Percentiles rank a stretch among this genome's conserved stretches.
Conservation (phyloP, 2,797 vertebrate genomes). For the Pangasius mekongensis region DNA sequence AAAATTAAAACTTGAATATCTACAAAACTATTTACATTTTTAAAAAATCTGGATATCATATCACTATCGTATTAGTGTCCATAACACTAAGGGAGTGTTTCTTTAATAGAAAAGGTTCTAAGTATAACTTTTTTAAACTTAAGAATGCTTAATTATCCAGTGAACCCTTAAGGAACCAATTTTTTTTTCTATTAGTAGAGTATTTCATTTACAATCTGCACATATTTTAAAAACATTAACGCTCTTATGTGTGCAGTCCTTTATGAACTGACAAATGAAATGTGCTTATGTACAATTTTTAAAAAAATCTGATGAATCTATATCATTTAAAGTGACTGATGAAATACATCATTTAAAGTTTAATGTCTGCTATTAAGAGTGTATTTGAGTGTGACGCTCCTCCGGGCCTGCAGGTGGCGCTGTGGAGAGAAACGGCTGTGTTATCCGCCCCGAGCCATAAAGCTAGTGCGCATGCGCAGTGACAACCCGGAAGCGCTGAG, state of each 20-base stretch:
- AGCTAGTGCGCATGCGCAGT: background rate
- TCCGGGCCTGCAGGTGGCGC: slow-evolving; percentile 12
- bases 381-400: background rate
- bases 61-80: background rate
- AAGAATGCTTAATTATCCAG: background rate
- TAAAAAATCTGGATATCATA: background rate
- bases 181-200: background rate
- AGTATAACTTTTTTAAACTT: too few relatives aligned
- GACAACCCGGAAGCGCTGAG: background rate
- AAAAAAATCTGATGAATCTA: background rate
- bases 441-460: background rate
- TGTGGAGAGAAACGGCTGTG: background rate
- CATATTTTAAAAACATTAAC: background rate
- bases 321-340: too few relatives aligned
- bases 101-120: too few relatives aligned
- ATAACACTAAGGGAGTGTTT: background rate
- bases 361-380: too few relatives aligned
- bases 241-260: background rate
- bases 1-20: background rate
- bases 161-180: background rate
- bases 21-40: background rate
- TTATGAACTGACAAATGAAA: background rate
- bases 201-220: background rate
- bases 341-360: too few relatives aligned
- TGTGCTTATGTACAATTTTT: background rate